These are phyloP conservation scores for Allenopithecus nigroviridis DNA, from an alignment of 2,797 vertebrate genomes.

Conservation along the genomic window DNA sequence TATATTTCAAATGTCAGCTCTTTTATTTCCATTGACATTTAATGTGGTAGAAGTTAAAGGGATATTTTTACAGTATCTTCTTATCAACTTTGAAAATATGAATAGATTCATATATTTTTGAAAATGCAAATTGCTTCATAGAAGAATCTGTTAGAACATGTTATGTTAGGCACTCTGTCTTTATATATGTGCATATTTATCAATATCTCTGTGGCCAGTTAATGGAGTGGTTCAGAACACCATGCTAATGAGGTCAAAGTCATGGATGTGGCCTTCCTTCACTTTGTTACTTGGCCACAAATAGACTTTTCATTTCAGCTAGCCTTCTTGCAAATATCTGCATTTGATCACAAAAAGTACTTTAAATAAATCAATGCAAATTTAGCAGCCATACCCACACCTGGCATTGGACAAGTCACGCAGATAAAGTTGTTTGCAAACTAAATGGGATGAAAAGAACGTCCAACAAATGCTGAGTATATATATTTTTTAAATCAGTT, in stretches of 20 bases:
- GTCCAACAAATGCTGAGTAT: neutral
- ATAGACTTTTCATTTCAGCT: constrained; percentile 39
- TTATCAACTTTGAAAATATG: neutral
- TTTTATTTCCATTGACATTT: neutral
- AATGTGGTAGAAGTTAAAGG: constrained; percentile 48
- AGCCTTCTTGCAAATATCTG: constrained; percentile 16
- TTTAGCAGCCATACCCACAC: neutral
- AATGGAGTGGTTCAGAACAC: neutral
- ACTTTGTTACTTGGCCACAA: neutral
- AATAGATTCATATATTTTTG: constrained; percentile 11
- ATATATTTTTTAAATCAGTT: neutral
- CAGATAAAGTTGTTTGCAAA: constrained; percentile 61
- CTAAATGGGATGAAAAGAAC: constrained; percentile 47
- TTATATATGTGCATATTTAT: neutral
- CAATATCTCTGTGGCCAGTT: neutral
- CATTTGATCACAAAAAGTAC: constrained; percentile 36
- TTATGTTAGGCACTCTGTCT: neutral
- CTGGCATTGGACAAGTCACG: constrained; percentile 30
- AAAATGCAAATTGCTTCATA: neutral
- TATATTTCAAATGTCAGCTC: constrained; percentile 56
- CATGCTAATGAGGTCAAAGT: neutral
- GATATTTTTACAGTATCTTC: constrained; percentile 3
- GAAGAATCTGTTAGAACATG: neutral
- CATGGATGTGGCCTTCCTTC: neutral
- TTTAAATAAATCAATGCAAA: constrained; percentile 64